Evolutionary conservation across 2,113 vertebrate genomes (phyloP).

Genomic region (Plestiodon gilberti): DNA sequence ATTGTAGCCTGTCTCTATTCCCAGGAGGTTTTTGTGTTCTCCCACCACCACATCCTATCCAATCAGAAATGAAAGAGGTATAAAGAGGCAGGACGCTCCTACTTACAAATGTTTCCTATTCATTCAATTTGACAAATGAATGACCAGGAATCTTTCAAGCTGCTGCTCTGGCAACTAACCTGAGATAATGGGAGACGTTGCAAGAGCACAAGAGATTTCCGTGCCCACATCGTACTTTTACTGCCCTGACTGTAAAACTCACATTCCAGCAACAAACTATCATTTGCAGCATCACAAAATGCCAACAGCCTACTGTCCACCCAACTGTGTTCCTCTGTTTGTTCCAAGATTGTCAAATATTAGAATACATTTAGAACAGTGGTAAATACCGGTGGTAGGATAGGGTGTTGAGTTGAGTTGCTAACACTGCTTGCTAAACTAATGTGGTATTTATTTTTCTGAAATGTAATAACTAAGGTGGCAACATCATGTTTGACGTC

Average conservation of each 20-base stretch:
- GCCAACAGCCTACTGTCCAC: too few relatives aligned
- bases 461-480: not conserved
- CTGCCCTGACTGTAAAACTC: too few relatives aligned
- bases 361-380: not conserved
- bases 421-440: not conserved
- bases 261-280: too few relatives aligned
- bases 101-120: too few relatives aligned
- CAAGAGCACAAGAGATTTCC: not conserved
- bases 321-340: not conserved
- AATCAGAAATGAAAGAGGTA: not conserved
- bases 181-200: not conserved
- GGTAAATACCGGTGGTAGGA: not conserved
- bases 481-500: not conserved
- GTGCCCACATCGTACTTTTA: not conserved
- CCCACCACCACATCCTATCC: not conserved
- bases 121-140: not conserved
- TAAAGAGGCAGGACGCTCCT: not conserved
- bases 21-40: not conserved
- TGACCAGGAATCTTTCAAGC: not conserved
- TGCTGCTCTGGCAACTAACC: not conserved
- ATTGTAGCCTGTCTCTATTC: not conserved
- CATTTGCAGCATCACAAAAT: too few relatives aligned
- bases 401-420: not conserved
- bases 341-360: not conserved
- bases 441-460: constrained; percentile 11